Base-by-base conservation (phyloP, 2,797 vertebrate genomes). In the Trachops cirrhosus region DNA sequence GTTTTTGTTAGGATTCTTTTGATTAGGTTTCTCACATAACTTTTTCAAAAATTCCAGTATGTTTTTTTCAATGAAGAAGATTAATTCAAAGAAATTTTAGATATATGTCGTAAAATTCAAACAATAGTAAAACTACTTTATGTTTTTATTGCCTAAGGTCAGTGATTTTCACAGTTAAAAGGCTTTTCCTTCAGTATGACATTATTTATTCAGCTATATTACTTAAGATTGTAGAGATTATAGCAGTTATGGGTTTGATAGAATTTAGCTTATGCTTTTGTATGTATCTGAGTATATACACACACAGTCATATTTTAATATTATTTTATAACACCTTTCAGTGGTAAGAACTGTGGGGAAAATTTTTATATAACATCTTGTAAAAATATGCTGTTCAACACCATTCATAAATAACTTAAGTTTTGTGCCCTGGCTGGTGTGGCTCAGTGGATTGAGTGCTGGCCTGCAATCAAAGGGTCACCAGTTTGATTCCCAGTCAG, bases 41-140 rank as follows among this genome's bases (percentile, higher is more conserved):
- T 73, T 64, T 91, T 88, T 6, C 22, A 67, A 18, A 91, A 96
- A 77, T 95, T 95, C 44, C 1, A 24, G 0, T 93, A 19, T 80
- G 29, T 80, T 68, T 41, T 64, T 93, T 93, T 94, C 29, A 96
- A 50, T 22, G 59, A 57, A 74, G 80, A 89, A 95, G 32, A 93
- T 37, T 73, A n/a, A 59, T 84, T 86, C 83, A 75, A 94, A 80
- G 86, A 71, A 34, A 74, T 73, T 88, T 88, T 90, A 52, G 54
- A 54, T 89, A 59, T 1, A 10, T 75, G 59, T 37, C 83, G 5
- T 94, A 54, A 32, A 79, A 50, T 29, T 87, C 11, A n/a, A 86
- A 52, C 29, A 64, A 3, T 37, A 84, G 10, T 57, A 77, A 83
- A 7, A 68, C 26, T 88, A 32, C 71, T 89, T 93, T 90, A 39